Percentiles rank a stretch among this genome's conserved stretches.
Evolutionary conservation across 2,888 invertebrate species (phyloP).

Genomic region (Lysandra coridon): DNA sequence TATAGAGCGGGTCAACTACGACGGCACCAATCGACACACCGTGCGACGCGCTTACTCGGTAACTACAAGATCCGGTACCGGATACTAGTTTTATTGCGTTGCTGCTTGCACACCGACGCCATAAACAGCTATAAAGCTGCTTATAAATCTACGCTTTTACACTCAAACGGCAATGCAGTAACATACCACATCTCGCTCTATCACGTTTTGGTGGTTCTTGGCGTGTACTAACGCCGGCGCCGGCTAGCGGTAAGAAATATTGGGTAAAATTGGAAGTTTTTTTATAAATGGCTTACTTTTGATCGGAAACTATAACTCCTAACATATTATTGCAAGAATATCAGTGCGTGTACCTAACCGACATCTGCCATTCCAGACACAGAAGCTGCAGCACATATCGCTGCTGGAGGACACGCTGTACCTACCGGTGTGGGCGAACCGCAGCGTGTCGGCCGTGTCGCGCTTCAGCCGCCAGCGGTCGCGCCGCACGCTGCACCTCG

Average conservation of each 20-base stretch:
- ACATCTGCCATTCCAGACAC: constrained; percentile 64
- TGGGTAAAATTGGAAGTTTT: too few species aligned
- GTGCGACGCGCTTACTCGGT: constrained; percentile 78
- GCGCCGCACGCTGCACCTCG: constrained; percentile 39
- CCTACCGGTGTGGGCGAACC: constrained; percentile 86
- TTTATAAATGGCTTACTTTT: too few species aligned
- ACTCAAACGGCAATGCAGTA: too few species aligned
- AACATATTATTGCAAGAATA: background rate
- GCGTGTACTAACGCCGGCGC: too few species aligned
- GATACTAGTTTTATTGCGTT: too few species aligned
- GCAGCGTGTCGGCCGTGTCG: constrained; percentile 79
- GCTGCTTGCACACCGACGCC: too few species aligned
- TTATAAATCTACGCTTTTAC: too few species aligned
- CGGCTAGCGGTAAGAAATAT: too few species aligned
- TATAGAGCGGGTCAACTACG: constrained; percentile 88
- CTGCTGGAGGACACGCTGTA: constrained; percentile 87
- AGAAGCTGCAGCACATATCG: constrained; percentile 85
- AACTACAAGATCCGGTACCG: constrained; percentile 39
- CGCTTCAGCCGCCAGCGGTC: constrained; percentile 43
- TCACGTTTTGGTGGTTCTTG: too few species aligned
- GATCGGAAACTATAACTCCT: too few species aligned
- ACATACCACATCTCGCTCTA: too few species aligned
- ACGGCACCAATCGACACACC: constrained; percentile 84
- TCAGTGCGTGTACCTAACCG: background rate
- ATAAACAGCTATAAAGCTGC: too few species aligned